Conservation (phyloP, 1,140 invertebrate genomes). For the Pentalonia nigronervosa region DNA sequence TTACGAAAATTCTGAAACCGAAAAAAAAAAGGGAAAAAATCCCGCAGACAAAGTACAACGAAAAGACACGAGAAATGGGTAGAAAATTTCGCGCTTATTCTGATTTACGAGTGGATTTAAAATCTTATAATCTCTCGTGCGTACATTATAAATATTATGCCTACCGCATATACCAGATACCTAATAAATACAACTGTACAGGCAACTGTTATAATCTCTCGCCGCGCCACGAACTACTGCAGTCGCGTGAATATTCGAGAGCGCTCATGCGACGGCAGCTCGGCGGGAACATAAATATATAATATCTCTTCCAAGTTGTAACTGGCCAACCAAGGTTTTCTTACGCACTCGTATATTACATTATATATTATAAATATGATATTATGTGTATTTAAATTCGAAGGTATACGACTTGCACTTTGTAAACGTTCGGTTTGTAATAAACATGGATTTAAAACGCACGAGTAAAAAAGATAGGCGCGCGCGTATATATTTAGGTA, state of each 20-base stretch:
- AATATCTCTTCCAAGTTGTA: not conserved
- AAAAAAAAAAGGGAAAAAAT: not conserved
- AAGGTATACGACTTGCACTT: not conserved
- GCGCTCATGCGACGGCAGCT: not conserved
- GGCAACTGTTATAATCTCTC: not conserved
- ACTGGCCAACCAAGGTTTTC: not conserved
- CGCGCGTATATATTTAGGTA: not conserved
- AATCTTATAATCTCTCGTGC: not conserved
- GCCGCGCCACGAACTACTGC: no score
- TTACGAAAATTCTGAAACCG: not conserved
- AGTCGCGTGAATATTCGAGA: not conserved
- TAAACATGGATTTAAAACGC: not conserved
- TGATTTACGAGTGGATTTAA: slow-evolving; percentile 48
- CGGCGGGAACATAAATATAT: not conserved
- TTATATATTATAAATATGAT: not conserved
- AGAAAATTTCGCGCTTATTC: slow-evolving; percentile 40
- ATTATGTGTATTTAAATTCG: not conserved
- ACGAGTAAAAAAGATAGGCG: not conserved
- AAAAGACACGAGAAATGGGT: not conserved
- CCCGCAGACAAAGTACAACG: not conserved
- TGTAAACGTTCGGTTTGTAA: not conserved
- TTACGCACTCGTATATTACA: not conserved
- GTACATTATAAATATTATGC: no score
- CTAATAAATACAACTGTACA: no score
- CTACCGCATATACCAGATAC: not conserved